Base-by-base conservation (phyloP, 2,113 vertebrate species). In the Gymnarchus niloticus region DNA sequence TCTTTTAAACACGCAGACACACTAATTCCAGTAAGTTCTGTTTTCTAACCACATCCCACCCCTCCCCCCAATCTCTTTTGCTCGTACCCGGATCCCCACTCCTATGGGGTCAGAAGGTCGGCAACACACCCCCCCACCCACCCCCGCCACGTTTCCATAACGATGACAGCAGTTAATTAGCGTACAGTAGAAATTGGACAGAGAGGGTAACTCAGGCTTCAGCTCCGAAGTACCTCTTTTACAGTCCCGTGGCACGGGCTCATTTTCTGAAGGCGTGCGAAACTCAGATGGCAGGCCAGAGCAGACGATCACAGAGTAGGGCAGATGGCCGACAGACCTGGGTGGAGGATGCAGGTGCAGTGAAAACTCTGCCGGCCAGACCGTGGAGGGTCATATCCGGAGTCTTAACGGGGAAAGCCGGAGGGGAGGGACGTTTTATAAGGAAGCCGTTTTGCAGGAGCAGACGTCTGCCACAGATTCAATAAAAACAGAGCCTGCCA, bases 331-430 rank as follows among this genome's bases (percentile, higher is more conserved):
- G 48, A 82, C 87, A 84, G 86, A 85, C 83, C 87, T 69, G n/a
- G 57, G n/a, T 25, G 3, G 3, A 12, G n/a, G 25, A n/a, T 65
- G 59, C 59, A 65, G 59, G 25, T 33, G 59, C n/a, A 65, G 59
- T 87, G 89, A 87, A 90, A 89, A 88, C 85, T 89, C 86, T 86
- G 86, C 87, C 6, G 89, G 91, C 92, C 89, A 89, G 89, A 89
- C 87, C 88, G 87, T 91, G 91, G 88, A 88, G 92, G 90, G 91
- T 89, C 89, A 93, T 91, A 93, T 93, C 92, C 92, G 90, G 91
- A 92, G 91, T 91, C 90, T 92, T 94, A 91, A 93, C 91, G 89
- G 91, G 87, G 88, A 85, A 87, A 90, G 89, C 84, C 44, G 84
- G 87, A 57, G 89, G 92, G 90, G 37, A 81, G 90, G 19, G 82